Evolutionary conservation across 2,888 invertebrate genomes (phyloP).

Genomic region (Rhyacophila evoluta): DNA sequence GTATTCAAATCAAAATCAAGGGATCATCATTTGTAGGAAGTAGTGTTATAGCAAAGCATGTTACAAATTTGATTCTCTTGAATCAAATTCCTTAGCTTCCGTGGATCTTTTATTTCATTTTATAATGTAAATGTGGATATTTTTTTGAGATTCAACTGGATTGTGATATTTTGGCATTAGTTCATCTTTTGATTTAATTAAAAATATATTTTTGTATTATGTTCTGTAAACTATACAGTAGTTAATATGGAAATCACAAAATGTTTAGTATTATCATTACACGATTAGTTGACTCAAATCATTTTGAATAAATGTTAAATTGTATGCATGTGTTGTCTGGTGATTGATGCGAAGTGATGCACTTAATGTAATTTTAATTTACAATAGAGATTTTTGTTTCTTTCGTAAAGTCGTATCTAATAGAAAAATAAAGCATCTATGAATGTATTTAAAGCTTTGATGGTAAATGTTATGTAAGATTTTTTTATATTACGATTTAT

Average conservation of each 20-base stretch:
- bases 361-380: neutral
- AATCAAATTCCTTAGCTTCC: neutral
- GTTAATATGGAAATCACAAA: neutral
- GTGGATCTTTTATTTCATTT: neutral
- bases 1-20: too few species aligned
- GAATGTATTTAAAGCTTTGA: slow-evolving; percentile 2
- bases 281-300: neutral
- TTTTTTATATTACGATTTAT: slow-evolving; percentile 8
- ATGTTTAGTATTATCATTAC: neutral
- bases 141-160: slow-evolving; percentile 7
- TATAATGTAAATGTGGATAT: neutral
- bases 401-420: neutral
- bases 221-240: neutral
- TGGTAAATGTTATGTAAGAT: neutral
- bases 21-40: too few species aligned
- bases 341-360: neutral
- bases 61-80: neutral
- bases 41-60: neutral
- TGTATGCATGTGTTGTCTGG: neutral
- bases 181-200: neutral
- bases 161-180: slow-evolving; percentile 26
- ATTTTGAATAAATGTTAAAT: neutral
- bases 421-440: neutral
- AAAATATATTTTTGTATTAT: slow-evolving; percentile 12
- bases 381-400: neutral